Evolutionary conservation across 2,113 vertebrate species (phyloP).

Genomic region (Chascanopsetta lugubris): DNA sequence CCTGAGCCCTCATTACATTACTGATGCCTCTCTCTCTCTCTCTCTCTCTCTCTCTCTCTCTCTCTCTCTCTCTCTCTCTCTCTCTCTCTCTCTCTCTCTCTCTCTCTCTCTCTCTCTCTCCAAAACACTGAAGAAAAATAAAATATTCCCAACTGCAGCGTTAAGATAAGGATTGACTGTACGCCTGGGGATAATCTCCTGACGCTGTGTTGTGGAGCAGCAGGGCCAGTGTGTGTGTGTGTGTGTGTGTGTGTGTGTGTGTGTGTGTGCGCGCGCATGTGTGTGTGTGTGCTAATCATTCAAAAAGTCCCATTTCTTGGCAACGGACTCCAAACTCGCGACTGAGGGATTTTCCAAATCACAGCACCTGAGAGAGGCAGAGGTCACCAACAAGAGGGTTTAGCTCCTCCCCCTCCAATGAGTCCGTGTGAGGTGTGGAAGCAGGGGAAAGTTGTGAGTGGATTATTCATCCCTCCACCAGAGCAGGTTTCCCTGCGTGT

Average conservation of each 20-base stretch:
- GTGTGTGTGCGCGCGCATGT: too few relatives aligned
- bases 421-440: conserved; percentile 47
- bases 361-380: conserved; percentile 55
- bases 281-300: conserved; percentile 44
- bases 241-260: too few relatives aligned
- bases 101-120: conserved; percentile 33
- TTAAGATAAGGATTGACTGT: conserved; percentile 67
- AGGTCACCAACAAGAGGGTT: conserved; percentile 49
- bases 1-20: conserved; percentile 51
- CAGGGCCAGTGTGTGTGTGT: too few relatives aligned
- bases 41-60: conserved; percentile 23
- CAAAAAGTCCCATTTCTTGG: conserved; percentile 61
- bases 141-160: conserved; percentile 71
- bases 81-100: conserved; percentile 28
- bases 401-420: conserved; percentile 25
- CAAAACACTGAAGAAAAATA: conserved; percentile 31
- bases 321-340: conserved; percentile 30
- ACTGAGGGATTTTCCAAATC: conserved; percentile 55
- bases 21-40: conserved; percentile 25
- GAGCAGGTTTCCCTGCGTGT: neutral
- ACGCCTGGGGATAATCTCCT: conserved; percentile 63
- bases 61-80: conserved; percentile 30
- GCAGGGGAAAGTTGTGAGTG: conserved; percentile 20
- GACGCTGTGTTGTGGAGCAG: conserved; percentile 61
- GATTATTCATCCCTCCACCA: neutral